Evolutionary conservation across 2,888 invertebrate genomes (phyloP).

Genomic region (Drosophila flavopinicola): DNA sequence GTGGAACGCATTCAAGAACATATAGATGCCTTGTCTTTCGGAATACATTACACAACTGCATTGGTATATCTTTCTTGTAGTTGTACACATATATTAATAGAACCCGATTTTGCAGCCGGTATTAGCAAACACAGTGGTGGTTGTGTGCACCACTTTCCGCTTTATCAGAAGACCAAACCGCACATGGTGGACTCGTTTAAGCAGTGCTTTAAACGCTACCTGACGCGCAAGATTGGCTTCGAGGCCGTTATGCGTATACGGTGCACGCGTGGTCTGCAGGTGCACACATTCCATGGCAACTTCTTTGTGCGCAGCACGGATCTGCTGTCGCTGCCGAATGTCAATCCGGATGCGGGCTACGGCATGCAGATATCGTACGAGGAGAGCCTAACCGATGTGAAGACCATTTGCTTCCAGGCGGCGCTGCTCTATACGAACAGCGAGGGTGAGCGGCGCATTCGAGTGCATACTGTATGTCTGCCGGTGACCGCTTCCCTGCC

Average conservation of each 20-base stretch:
- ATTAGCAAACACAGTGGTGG: constrained; percentile 98
- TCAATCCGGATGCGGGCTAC: constrained; percentile 98
- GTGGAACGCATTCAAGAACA: too few relatives aligned
- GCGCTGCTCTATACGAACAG: constrained; percentile 98
- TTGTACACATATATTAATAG: neutral
- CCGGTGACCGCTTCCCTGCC: constrained; percentile 93
- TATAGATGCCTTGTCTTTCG: too few relatives aligned
- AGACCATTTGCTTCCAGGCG: constrained; percentile 98
- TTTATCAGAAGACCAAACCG: constrained; percentile 90
- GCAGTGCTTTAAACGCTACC: constrained; percentile 92
- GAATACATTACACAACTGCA: too few relatives aligned
- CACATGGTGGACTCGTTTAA: constrained; percentile 91
- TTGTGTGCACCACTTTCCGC: constrained; percentile 95
- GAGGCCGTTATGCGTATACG: constrained; percentile 99
- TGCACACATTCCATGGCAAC: constrained; percentile 99
- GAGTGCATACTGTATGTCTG: constrained; percentile 98
- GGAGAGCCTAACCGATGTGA: constrained; percentile 93
- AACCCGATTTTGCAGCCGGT: constrained; percentile 86
- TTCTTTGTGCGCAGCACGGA: constrained; percentile 99
- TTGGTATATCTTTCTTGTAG: too few relatives aligned
- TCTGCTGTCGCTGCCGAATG: constrained; percentile 96
- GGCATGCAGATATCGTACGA: constrained; percentile 98
- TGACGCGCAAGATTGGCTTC: constrained; percentile 98
- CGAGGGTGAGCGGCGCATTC: constrained; percentile 97
- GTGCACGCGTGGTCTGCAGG: constrained; percentile 95